A percentile compares a stretch with the other conserved stretches of the same genome.
phyloP scores from a whole-genome alignment of 1,140 invertebrate species.

The Campoletis sonorensis region DNA sequence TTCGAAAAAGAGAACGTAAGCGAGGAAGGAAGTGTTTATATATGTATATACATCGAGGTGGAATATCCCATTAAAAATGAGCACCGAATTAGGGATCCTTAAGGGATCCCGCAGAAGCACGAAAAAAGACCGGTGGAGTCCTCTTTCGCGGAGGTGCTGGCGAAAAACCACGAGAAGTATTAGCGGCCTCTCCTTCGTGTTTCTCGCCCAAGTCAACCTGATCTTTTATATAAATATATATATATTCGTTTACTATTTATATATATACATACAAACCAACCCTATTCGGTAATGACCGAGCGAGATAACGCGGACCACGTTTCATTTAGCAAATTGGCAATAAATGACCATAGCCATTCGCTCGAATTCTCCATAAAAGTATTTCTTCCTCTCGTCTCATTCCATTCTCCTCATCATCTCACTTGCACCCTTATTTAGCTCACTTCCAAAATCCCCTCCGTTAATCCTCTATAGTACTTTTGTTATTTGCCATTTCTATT shows the following conservation, averaged over 20 bases:
- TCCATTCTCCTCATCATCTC: slow-evolving; percentile 3
- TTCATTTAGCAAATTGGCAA: slow-evolving; percentile 78
- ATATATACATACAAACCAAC: background rate
- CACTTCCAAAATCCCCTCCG: background rate
- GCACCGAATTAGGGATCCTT: slow-evolving; percentile 37
- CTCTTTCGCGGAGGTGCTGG: background rate
- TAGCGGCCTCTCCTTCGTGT: background rate
- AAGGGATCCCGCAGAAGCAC: background rate
- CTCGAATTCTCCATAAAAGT: slow-evolving; percentile 63
- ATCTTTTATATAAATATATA: background rate
- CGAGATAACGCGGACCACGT: slow-evolving; percentile 61
- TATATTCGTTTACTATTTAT: background rate
- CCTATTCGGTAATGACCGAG: slow-evolving; percentile 61
- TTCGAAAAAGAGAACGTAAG: background rate
- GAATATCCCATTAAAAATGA: slow-evolving; percentile 42
- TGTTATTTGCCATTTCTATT: background rate
- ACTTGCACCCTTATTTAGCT: background rate
- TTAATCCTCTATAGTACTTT: background rate
- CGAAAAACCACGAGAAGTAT: slow-evolving; percentile 18
- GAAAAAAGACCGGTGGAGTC: background rate
- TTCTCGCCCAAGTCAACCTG: background rate
- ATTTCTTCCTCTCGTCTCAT: background rate
- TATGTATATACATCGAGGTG: background rate
- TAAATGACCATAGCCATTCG: slow-evolving; percentile 75
- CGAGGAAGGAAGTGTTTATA: background rate